Base-by-base conservation (phyloP, 1,140 invertebrate species). In the Cryptotermes secundus region DNA sequence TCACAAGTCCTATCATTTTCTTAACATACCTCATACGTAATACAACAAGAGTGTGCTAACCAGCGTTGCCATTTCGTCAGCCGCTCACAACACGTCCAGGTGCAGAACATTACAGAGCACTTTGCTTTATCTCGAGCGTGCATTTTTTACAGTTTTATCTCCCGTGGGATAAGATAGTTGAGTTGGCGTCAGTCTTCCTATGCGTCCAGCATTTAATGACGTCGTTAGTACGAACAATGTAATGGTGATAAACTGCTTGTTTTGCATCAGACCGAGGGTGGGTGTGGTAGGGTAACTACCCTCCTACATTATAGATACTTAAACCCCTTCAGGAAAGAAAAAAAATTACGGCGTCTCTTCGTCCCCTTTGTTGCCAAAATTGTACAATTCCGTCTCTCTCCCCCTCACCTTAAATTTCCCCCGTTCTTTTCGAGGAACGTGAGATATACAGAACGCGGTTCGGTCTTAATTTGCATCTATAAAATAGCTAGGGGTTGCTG, bases 221-320 rank as follows among this genome's bases (percentile, higher is more conserved):
- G 26, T 72, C 59, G 26, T 72, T 72, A 72, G 59, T 31, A 72
- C 45, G 59, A 3, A 72, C 59, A 72, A n/a, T 72, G 0, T 72
- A 72, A 72, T 72, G 59, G 59, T 72, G 59, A 72, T 26, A 72
- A 72, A 72, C 59, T 7, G n/a, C 59, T 72, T 72, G 59, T 72
- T 72, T 72, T 72, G 59, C 59, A 72, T 72, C 59, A 31, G 7
- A 72, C 19, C n/a, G 0, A 31, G n/a, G 45, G 10, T 49, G 45
- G 19, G 45, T 49, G 3, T 22, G 19, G 45, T 14, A 49, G 45
- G 19, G 45, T 49, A 49, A 49, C 45, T 49, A 22, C 45, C 1
- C 45, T 22, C 45, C 45, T 19, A 72, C 26, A 72, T 26, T 31
- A 72, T 72, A 31, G 0, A 10, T 31, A 38, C 31, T 72, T 72